Percentiles rank a stretch among this genome's conserved stretches.
These are phyloP conservation scores for Halesus radiatus DNA, from an alignment of 1,140 invertebrate genomes.

Conservation along the genomic window DNA sequence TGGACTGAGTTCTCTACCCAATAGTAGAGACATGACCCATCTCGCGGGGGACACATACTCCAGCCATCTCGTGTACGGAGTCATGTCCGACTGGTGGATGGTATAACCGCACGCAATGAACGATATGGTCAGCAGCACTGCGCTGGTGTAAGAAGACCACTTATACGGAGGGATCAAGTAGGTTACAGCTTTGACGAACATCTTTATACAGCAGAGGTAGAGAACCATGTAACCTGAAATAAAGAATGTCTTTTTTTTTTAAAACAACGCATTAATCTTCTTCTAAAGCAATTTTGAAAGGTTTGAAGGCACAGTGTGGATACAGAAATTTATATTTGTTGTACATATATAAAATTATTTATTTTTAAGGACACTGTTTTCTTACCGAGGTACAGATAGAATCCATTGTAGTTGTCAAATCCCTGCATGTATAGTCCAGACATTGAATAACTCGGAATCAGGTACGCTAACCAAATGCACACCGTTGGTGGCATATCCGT, in stretches of 20 bases:
- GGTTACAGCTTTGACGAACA: conserved; percentile 78
- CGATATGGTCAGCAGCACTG: conserved; percentile 75
- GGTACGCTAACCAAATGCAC: conserved; percentile 83
- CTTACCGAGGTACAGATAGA: conserved; percentile 82
- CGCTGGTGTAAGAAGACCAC: conserved; percentile 72
- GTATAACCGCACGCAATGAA: conserved; percentile 79
- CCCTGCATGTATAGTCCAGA: conserved; percentile 81
- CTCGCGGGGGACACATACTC: conserved; percentile 80
- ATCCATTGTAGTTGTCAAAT: conserved; percentile 75
- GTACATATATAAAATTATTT: too few relatives aligned
- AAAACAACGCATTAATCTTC: too few relatives aligned
- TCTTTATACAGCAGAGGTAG: conserved; percentile 81
- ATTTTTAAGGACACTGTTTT: too few relatives aligned
- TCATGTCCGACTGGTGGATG: conserved; percentile 80
- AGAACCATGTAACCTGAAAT: conserved; percentile 81
- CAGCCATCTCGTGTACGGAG: conserved; percentile 76
- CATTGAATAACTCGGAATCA: conserved; percentile 92
- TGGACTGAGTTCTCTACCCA: conserved; percentile 76
- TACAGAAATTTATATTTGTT: too few relatives aligned
- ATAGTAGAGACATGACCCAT: conserved; percentile 80
- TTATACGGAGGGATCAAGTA: conserved; percentile 75
- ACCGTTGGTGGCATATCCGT: conserved; percentile 75
- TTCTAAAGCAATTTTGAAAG: too few relatives aligned
- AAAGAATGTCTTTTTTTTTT: neutral
- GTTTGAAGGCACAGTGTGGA: too few relatives aligned